phyloP scores from a whole-genome alignment of 2,797 vertebrate species.

The Trachurus trachurus region DNA sequence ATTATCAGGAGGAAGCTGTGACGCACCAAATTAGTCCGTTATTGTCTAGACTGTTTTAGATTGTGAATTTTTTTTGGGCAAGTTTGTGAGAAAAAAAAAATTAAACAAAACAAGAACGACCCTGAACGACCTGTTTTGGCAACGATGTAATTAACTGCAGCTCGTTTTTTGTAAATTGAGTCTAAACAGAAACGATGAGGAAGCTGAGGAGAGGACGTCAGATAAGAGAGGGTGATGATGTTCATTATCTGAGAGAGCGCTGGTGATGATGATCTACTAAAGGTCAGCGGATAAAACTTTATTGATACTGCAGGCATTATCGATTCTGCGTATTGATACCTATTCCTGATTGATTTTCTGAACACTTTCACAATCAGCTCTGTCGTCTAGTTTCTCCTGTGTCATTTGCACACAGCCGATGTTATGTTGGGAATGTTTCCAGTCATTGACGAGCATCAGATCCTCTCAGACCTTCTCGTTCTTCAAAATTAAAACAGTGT shows the following conservation, averaged over 20 bases:
- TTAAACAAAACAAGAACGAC: not conserved
- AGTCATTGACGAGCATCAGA: no score
- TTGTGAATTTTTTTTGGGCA: not conserved
- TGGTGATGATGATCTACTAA: not conserved
- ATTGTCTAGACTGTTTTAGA: constrained; percentile 27
- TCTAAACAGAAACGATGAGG: not conserved
- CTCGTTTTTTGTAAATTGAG: not conserved
- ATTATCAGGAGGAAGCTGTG: constrained; percentile 6
- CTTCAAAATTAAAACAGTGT: no score
- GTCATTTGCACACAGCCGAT: no score
- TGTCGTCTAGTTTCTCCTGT: no score
- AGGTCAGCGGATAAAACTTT: not conserved
- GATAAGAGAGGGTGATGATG: not conserved
- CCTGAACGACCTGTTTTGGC: constrained; percentile 3
- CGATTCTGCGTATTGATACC: no score
- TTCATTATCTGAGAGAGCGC: not conserved
- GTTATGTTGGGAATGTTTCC: no score
- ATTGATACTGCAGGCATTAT: no score
- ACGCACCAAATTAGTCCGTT: constrained; percentile 20
- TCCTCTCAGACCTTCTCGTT: no score
- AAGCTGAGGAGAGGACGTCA: not conserved
- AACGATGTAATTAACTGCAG: not conserved
- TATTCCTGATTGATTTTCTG: no score
- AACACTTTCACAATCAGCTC: no score
- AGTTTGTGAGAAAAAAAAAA: constrained; percentile 14